Evolutionary conservation across 2,797 vertebrate genomes (phyloP), one percentile per base, ranked within the genome.

Genomic region (Harpagifer antarcticus): DNA sequence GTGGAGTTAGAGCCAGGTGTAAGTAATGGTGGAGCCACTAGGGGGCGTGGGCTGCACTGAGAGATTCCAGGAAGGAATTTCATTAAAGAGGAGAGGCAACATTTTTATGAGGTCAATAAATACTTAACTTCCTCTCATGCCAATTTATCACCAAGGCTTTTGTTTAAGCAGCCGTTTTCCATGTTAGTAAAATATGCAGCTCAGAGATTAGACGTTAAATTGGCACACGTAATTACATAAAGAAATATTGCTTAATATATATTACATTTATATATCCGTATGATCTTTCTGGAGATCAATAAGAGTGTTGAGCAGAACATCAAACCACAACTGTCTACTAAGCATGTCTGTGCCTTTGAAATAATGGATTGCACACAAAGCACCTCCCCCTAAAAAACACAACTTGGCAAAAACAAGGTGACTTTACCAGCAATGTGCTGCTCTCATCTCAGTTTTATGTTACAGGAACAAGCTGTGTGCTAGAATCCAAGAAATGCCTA

Each of bases 51-150:
- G 69, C 33, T 68, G 76, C 90, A 81, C 79, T 88, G 52, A 74
- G 55, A 82, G 75, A 74, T 76, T 86, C 80, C 82, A 86, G 83
- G 72, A 88, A 86, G 83, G 68, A 84, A 89, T 90, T 92, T 90
- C 85, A 89, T 90, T 85, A 91, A 76, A 33, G 83, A 80, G 68
- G 77, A 89, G 86, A 88, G 85, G 86, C 85, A 88, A 90, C 83
- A 89, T 91, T 93, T 93, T 92, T 94, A 93, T 89, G 91, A 91
- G 91, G 84, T 93, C 91, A 93, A 91, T 93, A 93, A 94, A 94
- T 92, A 89, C 91, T 91, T 92, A 92, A 93, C 90, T 93, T 92
- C 88, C 88, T 85, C 91, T 91, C 86, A 79, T 86, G 90, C 87
- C 89, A 90, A 93, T 93, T 89, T 91, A 91, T 93, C 89, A 90